Conservation (phyloP, 1,140 invertebrate genomes). For the Drosophila nannoptera region DNA sequence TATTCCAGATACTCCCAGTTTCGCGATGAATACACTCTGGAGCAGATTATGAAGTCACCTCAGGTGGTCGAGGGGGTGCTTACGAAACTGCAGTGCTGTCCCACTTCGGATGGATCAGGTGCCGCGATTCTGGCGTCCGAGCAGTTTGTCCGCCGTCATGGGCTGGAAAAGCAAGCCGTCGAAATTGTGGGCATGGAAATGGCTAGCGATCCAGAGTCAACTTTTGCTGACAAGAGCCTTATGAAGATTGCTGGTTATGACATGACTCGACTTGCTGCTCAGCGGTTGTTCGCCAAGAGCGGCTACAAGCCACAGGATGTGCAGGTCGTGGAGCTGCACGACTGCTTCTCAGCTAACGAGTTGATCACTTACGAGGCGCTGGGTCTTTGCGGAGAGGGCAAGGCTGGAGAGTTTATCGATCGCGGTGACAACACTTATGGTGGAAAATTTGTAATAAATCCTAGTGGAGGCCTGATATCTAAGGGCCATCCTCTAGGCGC, state of each 20-base stretch:
- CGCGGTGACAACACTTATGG: constrained; percentile 98
- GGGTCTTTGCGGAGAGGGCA: constrained; percentile 93
- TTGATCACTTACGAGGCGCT: constrained; percentile 98
- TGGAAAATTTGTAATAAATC: constrained; percentile 97
- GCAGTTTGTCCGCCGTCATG: constrained; percentile 91
- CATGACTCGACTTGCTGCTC: constrained; percentile 93
- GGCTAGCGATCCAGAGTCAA: constrained; percentile 92
- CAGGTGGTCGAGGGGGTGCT: constrained; percentile 93
- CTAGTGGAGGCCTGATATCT: constrained; percentile 97
- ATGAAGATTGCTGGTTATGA: constrained; percentile 97
- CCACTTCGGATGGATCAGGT: constrained; percentile 97
- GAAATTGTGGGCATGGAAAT: constrained; percentile 98
- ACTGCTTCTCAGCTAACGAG: constrained; percentile 99
- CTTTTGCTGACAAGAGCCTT: constrained; percentile 87
- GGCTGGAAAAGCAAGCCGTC: constrained; percentile 91
- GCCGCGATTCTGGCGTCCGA: constrained; percentile 95
- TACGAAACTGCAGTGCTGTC: constrained; percentile 97
- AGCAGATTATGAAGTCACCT: constrained; percentile 92
- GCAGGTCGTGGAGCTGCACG: constrained; percentile 98
- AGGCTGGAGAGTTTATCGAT: constrained; percentile 96
- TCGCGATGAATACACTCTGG: constrained; percentile 91
- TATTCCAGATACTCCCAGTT: constrained; percentile 92
- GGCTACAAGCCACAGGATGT: constrained; percentile 89
- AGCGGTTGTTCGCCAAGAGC: constrained; percentile 88
- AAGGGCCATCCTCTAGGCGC: constrained; percentile 99